A percentile compares a stretch with the other conserved stretches of the same genome.
Evolutionary conservation across 2,113 vertebrate genomes (phyloP).

Genomic region (Monopterus albus): DNA sequence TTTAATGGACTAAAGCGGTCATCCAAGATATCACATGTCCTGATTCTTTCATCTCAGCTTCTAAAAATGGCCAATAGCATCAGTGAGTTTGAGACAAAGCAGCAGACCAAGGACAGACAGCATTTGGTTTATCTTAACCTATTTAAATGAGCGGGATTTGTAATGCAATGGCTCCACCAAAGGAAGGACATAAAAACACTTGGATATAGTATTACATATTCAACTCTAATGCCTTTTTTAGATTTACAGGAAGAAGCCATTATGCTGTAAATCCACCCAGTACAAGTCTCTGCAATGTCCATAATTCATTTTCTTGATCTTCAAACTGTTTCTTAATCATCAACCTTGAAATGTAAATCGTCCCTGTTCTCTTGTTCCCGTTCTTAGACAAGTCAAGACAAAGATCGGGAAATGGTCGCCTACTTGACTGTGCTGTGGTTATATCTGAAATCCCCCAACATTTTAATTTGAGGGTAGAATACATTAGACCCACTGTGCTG

Average conservation of each 20-base stretch:
- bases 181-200: conserved; percentile 9
- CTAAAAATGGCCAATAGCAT: conserved; percentile 48
- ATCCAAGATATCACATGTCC: conserved; percentile 43
- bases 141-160: conserved; percentile 2
- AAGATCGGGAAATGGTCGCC: conserved; percentile 56
- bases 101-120: conserved; percentile 45
- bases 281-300: background rate
- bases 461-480: conserved; percentile 82
- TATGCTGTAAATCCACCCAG: conserved; percentile 30
- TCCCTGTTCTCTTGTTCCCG: conserved; percentile 19
- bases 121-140: conserved; percentile 44
- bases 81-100: conserved; percentile 48
- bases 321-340: conserved; percentile 26
- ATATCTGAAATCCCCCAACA: conserved; percentile 68
- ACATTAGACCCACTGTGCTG: conserved; percentile 73
- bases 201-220: conserved; percentile 26
- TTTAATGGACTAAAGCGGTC: conserved; percentile 63
- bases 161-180: conserved; percentile 13
- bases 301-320: conserved; percentile 22
- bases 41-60: conserved; percentile 54
- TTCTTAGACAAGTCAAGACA: conserved; percentile 62
- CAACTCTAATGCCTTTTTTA: conserved; percentile 20
- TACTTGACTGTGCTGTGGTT: conserved; percentile 54
- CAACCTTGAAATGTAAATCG: conserved; percentile 6
- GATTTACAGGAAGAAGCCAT: conserved; percentile 21